A percentile compares a stretch with the other conserved stretches of the same genome.
These are phyloP conservation scores for Malacoctenus gilli DNA, from an alignment of 2,797 vertebrate species.

Conservation along the genomic window DNA sequence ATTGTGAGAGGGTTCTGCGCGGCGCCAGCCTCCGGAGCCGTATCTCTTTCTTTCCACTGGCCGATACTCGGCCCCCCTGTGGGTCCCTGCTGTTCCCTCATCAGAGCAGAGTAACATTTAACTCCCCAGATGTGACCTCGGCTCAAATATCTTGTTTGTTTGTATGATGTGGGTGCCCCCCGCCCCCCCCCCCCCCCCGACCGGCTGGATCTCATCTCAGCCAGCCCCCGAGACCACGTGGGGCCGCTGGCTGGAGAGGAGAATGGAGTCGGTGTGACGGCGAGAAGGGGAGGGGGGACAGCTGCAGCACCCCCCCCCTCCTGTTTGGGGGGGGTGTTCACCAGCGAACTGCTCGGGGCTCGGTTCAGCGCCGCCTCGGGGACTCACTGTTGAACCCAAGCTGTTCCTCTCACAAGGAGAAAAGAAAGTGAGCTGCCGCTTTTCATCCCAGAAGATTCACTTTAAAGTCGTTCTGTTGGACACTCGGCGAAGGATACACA, in stretches of 20 bases:
- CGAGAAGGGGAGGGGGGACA: too few relatives aligned
- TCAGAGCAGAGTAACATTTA: constrained; percentile 66
- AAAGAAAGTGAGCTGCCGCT: constrained; percentile 10
- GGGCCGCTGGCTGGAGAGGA: constrained; percentile 40
- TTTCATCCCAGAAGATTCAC: constrained; percentile 24
- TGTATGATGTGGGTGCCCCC: constrained; percentile 60
- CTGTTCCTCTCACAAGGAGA: constrained; percentile 55
- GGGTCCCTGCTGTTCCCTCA: constrained; percentile 53
- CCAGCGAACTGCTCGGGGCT: constrained; percentile 60
- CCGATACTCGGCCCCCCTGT: constrained; percentile 14
- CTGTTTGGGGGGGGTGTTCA: constrained; percentile 61
- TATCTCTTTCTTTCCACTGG: constrained; percentile 29
- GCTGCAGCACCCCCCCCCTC: constrained; percentile 51
- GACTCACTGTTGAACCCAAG: constrained; percentile 48
- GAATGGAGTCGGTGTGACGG: constrained; percentile 50
- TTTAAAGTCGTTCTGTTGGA: constrained; percentile 19
- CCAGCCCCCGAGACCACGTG: constrained; percentile 32
- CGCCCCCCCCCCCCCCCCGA: constrained; percentile 46
- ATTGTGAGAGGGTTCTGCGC: constrained; percentile 40
- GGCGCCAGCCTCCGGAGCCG: constrained; percentile 8
- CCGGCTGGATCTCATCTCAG: constrained; percentile 45
- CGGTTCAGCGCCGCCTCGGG: constrained; percentile 49
- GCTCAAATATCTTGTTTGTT: constrained; percentile 62
- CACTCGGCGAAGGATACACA: constrained; percentile 11
- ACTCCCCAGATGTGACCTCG: constrained; percentile 63